Evolutionary conservation across 2,797 vertebrate species (phyloP).

Genomic region (Sebastes nivosus): DNA sequence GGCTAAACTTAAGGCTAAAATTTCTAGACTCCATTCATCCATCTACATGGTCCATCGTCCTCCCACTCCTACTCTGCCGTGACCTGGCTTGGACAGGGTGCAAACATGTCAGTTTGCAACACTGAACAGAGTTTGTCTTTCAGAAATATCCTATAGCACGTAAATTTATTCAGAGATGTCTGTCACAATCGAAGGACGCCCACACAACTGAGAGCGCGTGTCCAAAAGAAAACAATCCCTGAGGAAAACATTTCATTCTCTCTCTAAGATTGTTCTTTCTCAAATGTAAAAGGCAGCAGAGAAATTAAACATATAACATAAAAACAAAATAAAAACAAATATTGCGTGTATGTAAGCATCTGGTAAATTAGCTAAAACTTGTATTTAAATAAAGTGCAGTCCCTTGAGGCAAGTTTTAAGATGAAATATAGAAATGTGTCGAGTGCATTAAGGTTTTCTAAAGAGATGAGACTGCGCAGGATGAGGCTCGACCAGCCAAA

Average conservation of each 20-base stretch:
- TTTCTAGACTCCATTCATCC: background rate
- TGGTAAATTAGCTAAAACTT: background rate
- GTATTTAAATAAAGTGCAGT: background rate
- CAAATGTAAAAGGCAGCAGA: background rate
- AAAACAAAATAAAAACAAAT: background rate
- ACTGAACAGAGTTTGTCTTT: background rate
- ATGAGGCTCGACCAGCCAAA: background rate
- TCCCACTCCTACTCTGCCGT: background rate
- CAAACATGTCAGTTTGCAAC: background rate
- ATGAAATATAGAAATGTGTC: conserved; percentile 4
- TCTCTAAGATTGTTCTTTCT: background rate
- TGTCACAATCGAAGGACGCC: background rate
- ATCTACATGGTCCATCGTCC: background rate
- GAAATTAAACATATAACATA: background rate
- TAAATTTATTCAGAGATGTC: background rate
- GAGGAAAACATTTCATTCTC: background rate
- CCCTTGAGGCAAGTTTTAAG: conserved; percentile 1
- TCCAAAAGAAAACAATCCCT: background rate
- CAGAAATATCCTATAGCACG: background rate
- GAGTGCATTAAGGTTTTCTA: background rate
- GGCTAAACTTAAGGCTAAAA: background rate
- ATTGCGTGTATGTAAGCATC: background rate
- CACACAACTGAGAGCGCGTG: background rate
- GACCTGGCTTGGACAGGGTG: background rate
- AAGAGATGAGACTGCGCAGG: background rate